Base-by-base conservation (phyloP, 2,888 invertebrate species). In the Drosophila tanythrix region DNA sequence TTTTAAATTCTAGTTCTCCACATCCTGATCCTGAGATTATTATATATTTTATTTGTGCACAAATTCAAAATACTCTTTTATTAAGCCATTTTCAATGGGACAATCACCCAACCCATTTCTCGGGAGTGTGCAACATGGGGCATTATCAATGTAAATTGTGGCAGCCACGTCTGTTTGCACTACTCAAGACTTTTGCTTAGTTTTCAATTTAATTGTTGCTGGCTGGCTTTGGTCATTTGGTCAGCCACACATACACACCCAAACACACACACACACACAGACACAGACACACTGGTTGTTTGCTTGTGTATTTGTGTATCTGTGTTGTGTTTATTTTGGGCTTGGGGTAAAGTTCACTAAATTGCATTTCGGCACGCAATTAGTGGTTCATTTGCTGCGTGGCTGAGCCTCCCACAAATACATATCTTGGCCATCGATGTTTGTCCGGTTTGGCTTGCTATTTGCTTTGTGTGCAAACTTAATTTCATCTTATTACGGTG, bases 341-440 rank as follows among this genome's bases (percentile, higher is more conserved):
- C 46, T 21, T 69, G 69, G 59, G 73, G 83, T 69, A 90, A 84
- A 91, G 89, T 92, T 87, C 91, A 84, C 84, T 83, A 92, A 91
- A 91, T 91, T 92, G 86, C 91, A 92, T 92, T 91, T 91, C 87
- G 92, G 92, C 91, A 92, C 91, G 92, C 92, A 92, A 91, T 91
- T 92, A 91, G 92, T 91, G 91, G 91, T 92, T 90, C 90, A 81
- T 87, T 91, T 88, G 83, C 82, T 83, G 89, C 83, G 76, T 82
- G 85, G 72, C 82, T 79, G 85, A 74, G 76, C 72, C 83, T 67
- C 62, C 68, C 64, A 57, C 56, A 77, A 56, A 65, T 27, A 55
- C 38, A 56, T 62, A 68, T 53, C 62, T 70, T 66, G 25, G 40
- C 58, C 46, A 40, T 46, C 58, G 62, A 64, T 88, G 59, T 80